A percentile compares a stretch with the other conserved stretches of the same genome.
Evolutionary conservation across 2,888 invertebrate species (phyloP).

Genomic region (Morpho helenor): DNA sequence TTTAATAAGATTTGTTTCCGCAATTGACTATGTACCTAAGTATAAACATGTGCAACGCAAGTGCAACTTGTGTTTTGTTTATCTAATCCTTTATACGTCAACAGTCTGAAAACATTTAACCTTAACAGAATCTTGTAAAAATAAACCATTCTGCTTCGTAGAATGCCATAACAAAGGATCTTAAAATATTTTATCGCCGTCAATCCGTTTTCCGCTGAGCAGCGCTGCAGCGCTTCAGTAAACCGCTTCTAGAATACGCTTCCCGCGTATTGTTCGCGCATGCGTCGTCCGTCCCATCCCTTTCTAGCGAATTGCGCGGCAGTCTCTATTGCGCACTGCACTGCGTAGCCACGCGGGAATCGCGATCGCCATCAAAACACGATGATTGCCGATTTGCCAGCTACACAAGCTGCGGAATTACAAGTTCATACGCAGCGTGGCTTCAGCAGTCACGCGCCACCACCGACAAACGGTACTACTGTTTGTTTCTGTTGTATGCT

Average conservation of each 20-base stretch:
- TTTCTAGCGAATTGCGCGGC: conserved; percentile 62
- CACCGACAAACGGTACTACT: conserved; percentile 50
- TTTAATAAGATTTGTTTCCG: too few relatives aligned
- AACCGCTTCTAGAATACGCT: conserved; percentile 62
- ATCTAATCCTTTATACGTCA: neutral
- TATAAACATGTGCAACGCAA: neutral
- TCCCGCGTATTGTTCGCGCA: conserved; percentile 68
- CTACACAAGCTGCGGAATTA: conserved; percentile 42
- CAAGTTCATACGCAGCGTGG: conserved; percentile 39
- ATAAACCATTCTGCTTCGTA: conserved; percentile 12
- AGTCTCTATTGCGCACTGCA: conserved; percentile 59
- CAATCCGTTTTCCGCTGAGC: conserved; percentile 16
- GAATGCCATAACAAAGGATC: conserved; percentile 20
- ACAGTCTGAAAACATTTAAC: conserved; percentile 7
- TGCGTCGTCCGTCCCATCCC: conserved; percentile 55
- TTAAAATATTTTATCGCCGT: conserved; percentile 19
- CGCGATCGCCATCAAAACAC: conserved; percentile 41
- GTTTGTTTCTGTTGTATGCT: conserved; percentile 46
- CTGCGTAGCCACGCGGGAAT: conserved; percentile 46
- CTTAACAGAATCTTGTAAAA: conserved; percentile 9
- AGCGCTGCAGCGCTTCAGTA: conserved; percentile 22
- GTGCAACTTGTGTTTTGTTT: neutral
- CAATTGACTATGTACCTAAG: too few relatives aligned
- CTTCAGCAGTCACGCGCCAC: conserved; percentile 33
- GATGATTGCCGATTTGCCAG: conserved; percentile 65